These are phyloP conservation scores for Hemibagrus guttatus DNA, from an alignment of 2,797 vertebrate species.

Conservation along the genomic window DNA sequence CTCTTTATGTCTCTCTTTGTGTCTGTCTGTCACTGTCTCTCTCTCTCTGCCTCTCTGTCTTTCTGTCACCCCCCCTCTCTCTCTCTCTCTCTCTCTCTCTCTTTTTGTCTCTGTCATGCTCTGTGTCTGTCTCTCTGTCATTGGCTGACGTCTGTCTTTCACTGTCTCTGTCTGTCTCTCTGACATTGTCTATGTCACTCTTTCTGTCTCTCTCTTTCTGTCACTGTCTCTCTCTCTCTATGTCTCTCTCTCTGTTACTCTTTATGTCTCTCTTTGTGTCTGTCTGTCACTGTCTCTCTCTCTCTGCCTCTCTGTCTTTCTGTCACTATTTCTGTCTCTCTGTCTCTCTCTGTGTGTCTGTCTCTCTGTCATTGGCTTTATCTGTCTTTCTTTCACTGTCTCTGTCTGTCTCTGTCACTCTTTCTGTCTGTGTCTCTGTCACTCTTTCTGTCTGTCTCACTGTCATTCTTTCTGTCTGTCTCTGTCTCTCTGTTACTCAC, in stretches of 20 bases:
- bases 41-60: accelerated
- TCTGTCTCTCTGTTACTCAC: neutral
- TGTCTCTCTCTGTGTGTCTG: neutral
- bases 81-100: neutral
- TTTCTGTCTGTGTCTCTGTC: neutral
- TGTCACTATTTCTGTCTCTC: neutral
- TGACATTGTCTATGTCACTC: neutral
- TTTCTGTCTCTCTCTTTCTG: neutral
- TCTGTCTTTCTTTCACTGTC: too few relatives aligned
- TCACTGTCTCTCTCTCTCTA: neutral
- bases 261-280: neutral
- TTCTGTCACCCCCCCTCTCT: neutral
- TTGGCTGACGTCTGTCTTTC: too few relatives aligned
- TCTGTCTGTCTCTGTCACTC: neutral
- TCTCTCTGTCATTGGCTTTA: too few relatives aligned
- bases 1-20: too few relatives aligned
- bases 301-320: neutral
- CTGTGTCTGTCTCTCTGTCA: neutral
- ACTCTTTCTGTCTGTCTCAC: neutral
- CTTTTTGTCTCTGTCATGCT: neutral
- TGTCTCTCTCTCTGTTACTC: neutral
- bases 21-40: too few relatives aligned
- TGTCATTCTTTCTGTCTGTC: neutral
- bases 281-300: neutral
- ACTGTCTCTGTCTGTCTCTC: neutral